Evolutionary conservation across 1,140 invertebrate genomes (phyloP).

Genomic region (Maconellicoccus hirsutus): DNA sequence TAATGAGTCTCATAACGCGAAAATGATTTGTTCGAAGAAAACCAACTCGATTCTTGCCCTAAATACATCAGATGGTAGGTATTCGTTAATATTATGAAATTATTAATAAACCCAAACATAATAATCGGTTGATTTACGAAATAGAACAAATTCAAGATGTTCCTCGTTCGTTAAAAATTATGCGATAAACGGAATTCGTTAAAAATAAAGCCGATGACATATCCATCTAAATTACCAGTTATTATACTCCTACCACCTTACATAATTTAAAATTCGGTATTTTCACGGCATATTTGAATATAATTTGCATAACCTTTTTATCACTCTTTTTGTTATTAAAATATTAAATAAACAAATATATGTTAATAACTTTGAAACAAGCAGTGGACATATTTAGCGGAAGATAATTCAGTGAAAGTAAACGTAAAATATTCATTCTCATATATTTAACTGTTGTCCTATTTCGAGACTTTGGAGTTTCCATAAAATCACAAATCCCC

Average conservation of each 20-base stretch:
- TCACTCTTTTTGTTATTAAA: constrained; percentile 10
- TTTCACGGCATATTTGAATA: not conserved
- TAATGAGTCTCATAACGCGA: no score
- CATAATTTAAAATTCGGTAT: not conserved
- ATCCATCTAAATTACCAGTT: not conserved
- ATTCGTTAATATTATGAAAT: no score
- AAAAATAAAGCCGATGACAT: not conserved
- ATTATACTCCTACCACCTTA: not conserved
- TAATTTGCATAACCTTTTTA: not conserved
- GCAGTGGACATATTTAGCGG: not conserved
- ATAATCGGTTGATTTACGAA: not conserved
- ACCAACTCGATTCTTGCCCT: no score
- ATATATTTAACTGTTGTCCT: not conserved
- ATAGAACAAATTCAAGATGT: not conserved
- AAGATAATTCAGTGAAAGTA: constrained; percentile 1
- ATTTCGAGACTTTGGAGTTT: not conserved
- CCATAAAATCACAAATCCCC: not conserved
- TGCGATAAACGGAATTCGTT: not conserved
- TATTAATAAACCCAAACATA: no score
- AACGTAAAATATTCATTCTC: not conserved
- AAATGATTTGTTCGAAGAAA: no score
- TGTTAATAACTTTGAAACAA: not conserved
- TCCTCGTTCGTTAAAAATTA: not conserved
- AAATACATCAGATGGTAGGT: no score
- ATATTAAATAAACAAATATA: not conserved